Evolutionary conservation across 1,140 invertebrate genomes (phyloP).

Genomic region (Cydia amplana): DNA sequence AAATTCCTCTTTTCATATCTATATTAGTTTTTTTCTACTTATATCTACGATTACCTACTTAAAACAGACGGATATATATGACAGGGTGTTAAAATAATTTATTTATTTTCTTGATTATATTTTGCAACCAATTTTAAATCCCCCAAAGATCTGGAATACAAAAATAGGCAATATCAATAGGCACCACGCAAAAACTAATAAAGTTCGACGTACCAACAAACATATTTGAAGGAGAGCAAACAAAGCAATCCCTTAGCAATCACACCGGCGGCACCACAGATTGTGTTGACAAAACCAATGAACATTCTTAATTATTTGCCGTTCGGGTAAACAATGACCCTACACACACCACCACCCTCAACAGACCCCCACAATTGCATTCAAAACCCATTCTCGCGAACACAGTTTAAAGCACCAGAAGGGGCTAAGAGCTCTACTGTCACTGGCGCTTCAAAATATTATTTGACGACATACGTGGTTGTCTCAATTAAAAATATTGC

Average conservation of each 20-base stretch:
- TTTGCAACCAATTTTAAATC: not conserved
- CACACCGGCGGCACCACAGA: conserved; percentile 48
- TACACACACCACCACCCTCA: conserved; percentile 40
- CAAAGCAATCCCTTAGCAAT: conserved; percentile 60
- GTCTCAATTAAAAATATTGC: conserved; percentile 78
- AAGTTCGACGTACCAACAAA: conserved; percentile 51
- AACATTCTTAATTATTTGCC: conserved; percentile 78
- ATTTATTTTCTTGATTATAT: too few relatives aligned
- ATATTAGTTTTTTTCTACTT: too few relatives aligned
- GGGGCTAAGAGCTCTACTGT: conserved; percentile 44
- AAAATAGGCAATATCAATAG: conserved; percentile 9
- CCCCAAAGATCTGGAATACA: not conserved
- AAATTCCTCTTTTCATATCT: not conserved
- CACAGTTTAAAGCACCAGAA: conserved; percentile 37
- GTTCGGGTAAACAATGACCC: conserved; percentile 73
- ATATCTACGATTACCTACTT: too few relatives aligned
- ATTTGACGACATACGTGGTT: conserved; percentile 64
- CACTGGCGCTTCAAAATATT: conserved; percentile 63
- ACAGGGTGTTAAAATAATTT: too few relatives aligned
- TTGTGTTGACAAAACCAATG: conserved; percentile 76
- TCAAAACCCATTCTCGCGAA: conserved; percentile 42
- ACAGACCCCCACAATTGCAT: conserved; percentile 40
- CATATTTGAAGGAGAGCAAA: conserved; percentile 62
- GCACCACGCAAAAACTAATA: conserved; percentile 54
- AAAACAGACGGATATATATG: too few relatives aligned